These are phyloP conservation scores for Sinohyriopsis cumingii DNA, from an alignment of 2,888 invertebrate genomes.

Conservation along the genomic window DNA sequence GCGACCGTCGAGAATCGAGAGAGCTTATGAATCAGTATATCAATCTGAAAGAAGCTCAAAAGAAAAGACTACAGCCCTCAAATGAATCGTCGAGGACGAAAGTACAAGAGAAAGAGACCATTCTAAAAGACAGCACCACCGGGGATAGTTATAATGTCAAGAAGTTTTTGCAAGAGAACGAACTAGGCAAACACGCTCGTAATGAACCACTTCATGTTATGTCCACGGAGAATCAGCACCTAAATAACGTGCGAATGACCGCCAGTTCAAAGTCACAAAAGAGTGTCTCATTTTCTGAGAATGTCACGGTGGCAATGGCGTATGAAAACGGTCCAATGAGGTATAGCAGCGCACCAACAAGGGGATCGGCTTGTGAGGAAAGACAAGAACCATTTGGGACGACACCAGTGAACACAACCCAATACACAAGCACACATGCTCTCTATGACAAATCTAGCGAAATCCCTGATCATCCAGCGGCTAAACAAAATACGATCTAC, in stretches of 20 bases:
- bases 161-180: constrained; percentile 68
- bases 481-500: constrained; percentile 5
- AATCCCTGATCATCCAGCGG: neutral
- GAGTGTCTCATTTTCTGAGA: constrained; percentile 58
- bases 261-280: constrained; percentile 41
- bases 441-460: constrained; percentile 47
- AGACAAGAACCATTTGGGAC: neutral
- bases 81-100: constrained; percentile 49
- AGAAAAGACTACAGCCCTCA: constrained; percentile 55
- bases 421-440: constrained; percentile 57
- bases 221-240: constrained; percentile 62
- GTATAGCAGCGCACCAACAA: constrained; percentile 45
- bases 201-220: constrained; percentile 63
- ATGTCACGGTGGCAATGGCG: constrained; percentile 57
- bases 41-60: constrained; percentile 49
- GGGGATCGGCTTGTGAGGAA: constrained; percentile 27
- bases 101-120: constrained; percentile 54
- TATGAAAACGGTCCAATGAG: constrained; percentile 45
- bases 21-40: constrained; percentile 45
- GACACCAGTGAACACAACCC: constrained; percentile 38
- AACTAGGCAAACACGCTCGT: constrained; percentile 51
- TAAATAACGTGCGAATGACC: constrained; percentile 45
- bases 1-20: constrained; percentile 42
- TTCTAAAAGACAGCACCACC: constrained; percentile 56
- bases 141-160: constrained; percentile 64